These are phyloP conservation scores for Helogale parvula DNA, from an alignment of 2,113 vertebrate genomes.

Conservation along the genomic window DNA sequence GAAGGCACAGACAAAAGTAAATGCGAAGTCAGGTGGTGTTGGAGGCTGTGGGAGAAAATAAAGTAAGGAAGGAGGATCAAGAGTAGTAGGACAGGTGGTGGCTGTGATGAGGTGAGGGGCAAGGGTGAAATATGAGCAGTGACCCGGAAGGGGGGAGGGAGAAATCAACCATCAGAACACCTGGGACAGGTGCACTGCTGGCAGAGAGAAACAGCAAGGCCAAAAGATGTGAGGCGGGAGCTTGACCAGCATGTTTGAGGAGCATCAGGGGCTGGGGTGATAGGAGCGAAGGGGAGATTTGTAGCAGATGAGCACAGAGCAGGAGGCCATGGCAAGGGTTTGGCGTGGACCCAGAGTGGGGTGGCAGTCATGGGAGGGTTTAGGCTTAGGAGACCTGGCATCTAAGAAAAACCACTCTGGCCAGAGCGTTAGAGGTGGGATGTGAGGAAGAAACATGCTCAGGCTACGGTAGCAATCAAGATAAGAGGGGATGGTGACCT, in stretches of 20 bases:
- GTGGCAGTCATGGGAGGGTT: not conserved
- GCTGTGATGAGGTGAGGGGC: not conserved
- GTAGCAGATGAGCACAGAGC: not conserved
- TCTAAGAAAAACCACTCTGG: not conserved
- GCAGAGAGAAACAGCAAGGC: not conserved
- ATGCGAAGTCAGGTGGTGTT: not conserved
- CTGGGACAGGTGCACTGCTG: not conserved
- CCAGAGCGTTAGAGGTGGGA: not conserved
- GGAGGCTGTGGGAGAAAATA: not conserved
- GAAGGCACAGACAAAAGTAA: not conserved
- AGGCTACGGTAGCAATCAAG: not conserved
- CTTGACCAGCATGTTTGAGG: not conserved
- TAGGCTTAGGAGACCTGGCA: not conserved
- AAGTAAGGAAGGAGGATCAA: not conserved
- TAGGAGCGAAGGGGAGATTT: not conserved
- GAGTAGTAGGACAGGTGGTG: accelerated
- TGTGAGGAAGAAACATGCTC: not conserved
- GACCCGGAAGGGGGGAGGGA: accelerated
- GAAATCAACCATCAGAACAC: not conserved
- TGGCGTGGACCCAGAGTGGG: not conserved
- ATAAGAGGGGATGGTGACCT: not conserved
- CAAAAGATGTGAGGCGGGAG: not conserved
- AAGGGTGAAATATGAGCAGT: not conserved
- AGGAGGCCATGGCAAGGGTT: not conserved
- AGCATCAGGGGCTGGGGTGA: not conserved